Evolutionary conservation across 1,140 invertebrate species (phyloP).

Genomic region (Limonius californicus): DNA sequence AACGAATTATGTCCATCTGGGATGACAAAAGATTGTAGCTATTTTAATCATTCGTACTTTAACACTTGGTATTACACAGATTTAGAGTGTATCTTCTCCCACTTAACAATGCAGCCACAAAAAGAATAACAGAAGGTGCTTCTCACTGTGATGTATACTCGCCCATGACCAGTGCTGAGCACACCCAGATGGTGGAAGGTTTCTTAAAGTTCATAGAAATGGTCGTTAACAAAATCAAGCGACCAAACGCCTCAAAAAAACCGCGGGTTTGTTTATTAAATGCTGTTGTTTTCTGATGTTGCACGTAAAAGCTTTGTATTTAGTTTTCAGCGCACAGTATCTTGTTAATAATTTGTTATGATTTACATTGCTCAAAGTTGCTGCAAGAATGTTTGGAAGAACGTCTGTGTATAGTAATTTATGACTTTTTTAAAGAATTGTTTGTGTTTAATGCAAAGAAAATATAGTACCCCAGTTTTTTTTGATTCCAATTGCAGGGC

Average conservation of each 20-base stretch:
- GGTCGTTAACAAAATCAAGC: constrained; percentile 84
- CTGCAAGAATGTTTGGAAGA: constrained; percentile 21
- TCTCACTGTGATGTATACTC: constrained; percentile 79
- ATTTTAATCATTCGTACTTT: not conserved
- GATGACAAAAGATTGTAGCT: too few species aligned
- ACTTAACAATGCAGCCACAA: constrained; percentile 64
- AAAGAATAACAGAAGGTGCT: constrained; percentile 65
- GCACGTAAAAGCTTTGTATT: not conserved
- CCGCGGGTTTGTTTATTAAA: constrained; percentile 58
- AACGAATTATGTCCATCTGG: too few species aligned
- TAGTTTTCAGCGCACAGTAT: too few species aligned
- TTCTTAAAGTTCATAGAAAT: constrained; percentile 86
- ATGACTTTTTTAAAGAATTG: too few species aligned
- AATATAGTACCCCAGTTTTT: too few species aligned
- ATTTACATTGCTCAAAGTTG: constrained; percentile 21
- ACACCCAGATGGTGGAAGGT: constrained; percentile 61
- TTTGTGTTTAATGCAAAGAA: too few species aligned
- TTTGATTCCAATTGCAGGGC: too few species aligned
- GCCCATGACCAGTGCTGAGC: constrained; percentile 58
- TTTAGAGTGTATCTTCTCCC: constrained; percentile 87
- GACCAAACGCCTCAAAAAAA: constrained; percentile 62
- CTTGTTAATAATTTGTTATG: not conserved
- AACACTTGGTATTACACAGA: constrained; percentile 25
- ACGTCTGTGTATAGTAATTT: too few species aligned
- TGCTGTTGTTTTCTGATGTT: constrained; percentile 4